phyloP scores from a whole-genome alignment of 2,113 vertebrate species.

The Caranx ignobilis region DNA sequence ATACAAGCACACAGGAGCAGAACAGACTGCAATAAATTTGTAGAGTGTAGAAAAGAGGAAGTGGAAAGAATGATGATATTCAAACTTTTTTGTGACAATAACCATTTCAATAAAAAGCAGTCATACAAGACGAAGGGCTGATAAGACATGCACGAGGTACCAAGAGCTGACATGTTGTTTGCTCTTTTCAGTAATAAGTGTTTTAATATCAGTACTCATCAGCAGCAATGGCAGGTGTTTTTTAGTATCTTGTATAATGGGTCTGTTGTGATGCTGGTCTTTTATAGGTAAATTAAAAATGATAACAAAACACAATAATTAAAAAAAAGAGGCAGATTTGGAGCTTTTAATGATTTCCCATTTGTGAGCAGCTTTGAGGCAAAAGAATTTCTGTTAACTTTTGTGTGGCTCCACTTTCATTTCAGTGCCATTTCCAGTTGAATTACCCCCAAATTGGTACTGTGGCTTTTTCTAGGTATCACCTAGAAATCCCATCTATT shows the following conservation, averaged over 20 bases:
- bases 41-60: neutral
- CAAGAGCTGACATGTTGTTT: too few species aligned
- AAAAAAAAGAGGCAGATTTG: too few species aligned
- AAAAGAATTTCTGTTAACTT: too few species aligned
- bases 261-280: neutral
- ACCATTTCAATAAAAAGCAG: neutral
- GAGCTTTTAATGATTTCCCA: neutral
- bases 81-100: neutral
- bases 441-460: too few species aligned
- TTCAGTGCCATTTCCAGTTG: too few species aligned
- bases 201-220: too few species aligned
- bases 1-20: conserved; percentile 8
- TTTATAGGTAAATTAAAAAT: neutral
- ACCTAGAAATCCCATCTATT: too few species aligned
- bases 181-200: too few species aligned
- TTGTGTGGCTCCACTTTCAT: too few species aligned
- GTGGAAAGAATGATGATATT: neutral
- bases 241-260: neutral
- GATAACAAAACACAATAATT: too few species aligned
- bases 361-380: neutral
- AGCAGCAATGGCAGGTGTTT: neutral
- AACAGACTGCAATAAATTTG: conserved; percentile 11
- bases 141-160: neutral
- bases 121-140: neutral
- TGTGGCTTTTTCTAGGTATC: too few species aligned